A percentile compares a stretch with the other conserved stretches of the same genome.
phyloP scores from a whole-genome alignment of 1,140 invertebrate genomes.

The Phortica variegata region DNA sequence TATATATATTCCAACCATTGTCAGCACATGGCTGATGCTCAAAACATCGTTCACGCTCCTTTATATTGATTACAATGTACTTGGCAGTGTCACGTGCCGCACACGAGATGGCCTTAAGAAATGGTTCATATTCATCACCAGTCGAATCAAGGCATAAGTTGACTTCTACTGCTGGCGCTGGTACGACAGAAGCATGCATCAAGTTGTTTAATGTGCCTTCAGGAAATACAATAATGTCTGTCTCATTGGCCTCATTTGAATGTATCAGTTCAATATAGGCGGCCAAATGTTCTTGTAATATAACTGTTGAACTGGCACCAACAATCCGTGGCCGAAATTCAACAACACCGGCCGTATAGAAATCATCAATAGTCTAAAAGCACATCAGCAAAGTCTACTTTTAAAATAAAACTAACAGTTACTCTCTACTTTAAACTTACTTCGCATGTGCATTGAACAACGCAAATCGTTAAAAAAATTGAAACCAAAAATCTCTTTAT shows the following conservation, averaged over 20 bases:
- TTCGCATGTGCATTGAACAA: neutral
- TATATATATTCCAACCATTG: conserved; percentile 62
- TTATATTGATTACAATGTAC: conserved; percentile 73
- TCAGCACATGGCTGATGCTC: conserved; percentile 12
- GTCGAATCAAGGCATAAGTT: too few relatives aligned
- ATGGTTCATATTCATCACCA: conserved; percentile 11
- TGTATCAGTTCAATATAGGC: conserved; percentile 35
- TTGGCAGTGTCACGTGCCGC: conserved; percentile 23
- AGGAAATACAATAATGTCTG: conserved; percentile 82
- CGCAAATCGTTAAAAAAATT: too few relatives aligned
- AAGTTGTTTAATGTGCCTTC: conserved; percentile 62
- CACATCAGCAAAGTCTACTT: neutral
- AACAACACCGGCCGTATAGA: conserved; percentile 60
- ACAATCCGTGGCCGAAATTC: conserved; percentile 48
- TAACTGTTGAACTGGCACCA: conserved; percentile 22
- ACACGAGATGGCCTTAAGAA: conserved; percentile 34
- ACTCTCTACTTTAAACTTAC: neutral
- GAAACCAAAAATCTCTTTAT: neutral
- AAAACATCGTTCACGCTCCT: conserved; percentile 64
- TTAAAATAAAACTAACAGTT: neutral
- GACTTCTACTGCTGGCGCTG: conserved; percentile 2
- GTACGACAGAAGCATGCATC: conserved; percentile 35
- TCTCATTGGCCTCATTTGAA: conserved; percentile 34
- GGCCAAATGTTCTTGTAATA: conserved; percentile 32
- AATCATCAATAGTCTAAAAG: too few relatives aligned